Evolutionary conservation across 2,888 invertebrate species (phyloP).

Genomic region (Eupithecia centaureata): DNA sequence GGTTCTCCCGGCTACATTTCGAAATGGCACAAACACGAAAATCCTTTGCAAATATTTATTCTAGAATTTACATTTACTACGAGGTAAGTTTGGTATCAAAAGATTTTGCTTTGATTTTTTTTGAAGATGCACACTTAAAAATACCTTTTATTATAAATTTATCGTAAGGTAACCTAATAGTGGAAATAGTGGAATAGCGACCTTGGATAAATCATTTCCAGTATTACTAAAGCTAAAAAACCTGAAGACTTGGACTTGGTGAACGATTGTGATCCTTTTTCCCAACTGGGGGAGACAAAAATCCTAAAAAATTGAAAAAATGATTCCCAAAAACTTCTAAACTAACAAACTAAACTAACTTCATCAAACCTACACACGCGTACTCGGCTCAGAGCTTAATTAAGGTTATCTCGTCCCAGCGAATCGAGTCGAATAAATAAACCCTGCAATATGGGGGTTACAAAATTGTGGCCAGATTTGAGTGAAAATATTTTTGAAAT

Average conservation of each 20-base stretch:
- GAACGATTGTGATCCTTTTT: not conserved
- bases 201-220: not conserved
- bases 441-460: conserved; percentile 19
- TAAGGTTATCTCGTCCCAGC: conserved; percentile 19
- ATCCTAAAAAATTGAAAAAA: not conserved
- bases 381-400: conserved; percentile 20
- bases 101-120: not conserved
- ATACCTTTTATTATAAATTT: not conserved
- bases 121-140: not conserved
- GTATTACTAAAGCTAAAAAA: not conserved
- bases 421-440: conserved; percentile 27
- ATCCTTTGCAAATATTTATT: conserved; percentile 10
- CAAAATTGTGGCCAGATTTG: conserved; percentile 20
- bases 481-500: conserved; percentile 26
- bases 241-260: not conserved
- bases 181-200: not conserved
- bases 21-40: not conserved
- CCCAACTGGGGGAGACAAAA: not conserved
- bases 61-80: not conserved
- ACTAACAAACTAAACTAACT: not conserved
- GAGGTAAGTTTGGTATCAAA: not conserved
- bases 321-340: not conserved
- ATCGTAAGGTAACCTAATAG: not conserved
- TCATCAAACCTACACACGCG: not conserved
- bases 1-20: not conserved